Evolutionary conservation across 2,888 invertebrate species (phyloP), one percentile per base, ranked within the genome.

Genomic region (Drosophila yooni): DNA sequence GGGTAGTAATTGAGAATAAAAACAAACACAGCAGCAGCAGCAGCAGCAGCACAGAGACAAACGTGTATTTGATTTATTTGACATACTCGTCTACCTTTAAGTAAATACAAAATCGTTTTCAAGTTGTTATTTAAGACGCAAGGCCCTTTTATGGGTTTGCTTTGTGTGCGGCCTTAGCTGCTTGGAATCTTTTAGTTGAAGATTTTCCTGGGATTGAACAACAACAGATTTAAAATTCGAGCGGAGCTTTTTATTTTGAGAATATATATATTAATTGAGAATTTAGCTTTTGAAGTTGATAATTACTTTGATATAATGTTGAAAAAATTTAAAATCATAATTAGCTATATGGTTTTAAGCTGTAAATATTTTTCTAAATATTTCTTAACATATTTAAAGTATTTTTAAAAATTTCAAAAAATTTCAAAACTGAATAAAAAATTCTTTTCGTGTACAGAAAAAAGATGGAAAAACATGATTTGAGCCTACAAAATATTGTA

Each of bases 21-120:
- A 59, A 48, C 33, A 63, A 56, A 62, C 43, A 56, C 3, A 34
- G 10, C 50, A 29, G 2, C 50, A 50, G 11, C 34, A 69, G 25
- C 53, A 50, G 18, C 46, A 13, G 56, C 33, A 43, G 8, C 10
- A 60, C 52, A n/a, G 10, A 27, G 48, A 66, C 57, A 40, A 57
- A 68, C 65, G 78, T 65, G 62, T 52, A 70, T 78, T 74, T 81
- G 81, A 84, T 83, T 80, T 85, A 88, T 88, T 66, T 60, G 58
- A 64, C 53, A 58, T 34, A 40, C 25, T 25, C 46, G 46, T 46
- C 21, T 51, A 63, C 59, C 50, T 46, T 36, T 38, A 60, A 57
- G 36, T 74, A 58, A 56, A 10, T 27, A 40, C n/a, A 11, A 61
- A 38, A 52, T 58, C 33, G 51, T 53, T 53, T 46, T 50, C 38